Evolutionary conservation across 2,113 vertebrate genomes (phyloP).

Genomic region (Pterocles orientalis): DNA sequence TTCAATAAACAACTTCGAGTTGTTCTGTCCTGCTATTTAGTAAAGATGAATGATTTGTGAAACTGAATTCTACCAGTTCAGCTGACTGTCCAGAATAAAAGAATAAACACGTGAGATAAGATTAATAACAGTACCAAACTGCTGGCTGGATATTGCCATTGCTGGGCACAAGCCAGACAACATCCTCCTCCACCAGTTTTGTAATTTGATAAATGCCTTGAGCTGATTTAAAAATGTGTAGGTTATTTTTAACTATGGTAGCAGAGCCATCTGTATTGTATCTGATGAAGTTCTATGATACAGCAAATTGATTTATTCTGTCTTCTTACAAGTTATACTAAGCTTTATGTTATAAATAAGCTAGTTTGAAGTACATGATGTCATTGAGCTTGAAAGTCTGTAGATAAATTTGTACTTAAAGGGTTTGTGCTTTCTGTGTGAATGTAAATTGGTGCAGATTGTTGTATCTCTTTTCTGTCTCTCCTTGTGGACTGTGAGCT

Average conservation of each 20-base stretch:
- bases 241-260: slow-evolving; percentile 62
- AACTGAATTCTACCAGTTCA: not conserved
- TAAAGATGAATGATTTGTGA: not conserved
- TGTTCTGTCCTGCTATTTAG: not conserved
- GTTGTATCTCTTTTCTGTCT: slow-evolving; percentile 5
- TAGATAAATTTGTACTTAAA: slow-evolving; percentile 60
- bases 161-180: slow-evolving; percentile 23
- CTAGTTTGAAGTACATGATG: slow-evolving; percentile 58
- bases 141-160: slow-evolving; percentile 12
- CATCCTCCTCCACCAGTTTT: slow-evolving; percentile 19
- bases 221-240: slow-evolving; percentile 37
- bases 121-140: slow-evolving; percentile 12
- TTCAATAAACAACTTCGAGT: not conserved
- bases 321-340: slow-evolving; percentile 51
- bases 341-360: slow-evolving; percentile 68
- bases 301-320: slow-evolving; percentile 69
- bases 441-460: slow-evolving; percentile 39
- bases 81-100: not conserved
- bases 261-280: slow-evolving; percentile 69
- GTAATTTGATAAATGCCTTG: slow-evolving; percentile 58
- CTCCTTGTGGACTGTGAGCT: not conserved
- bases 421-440: slow-evolving; percentile 24
- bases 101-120: not conserved
- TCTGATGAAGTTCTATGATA: slow-evolving; percentile 65
- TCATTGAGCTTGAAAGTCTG: slow-evolving; percentile 58